Base-by-base conservation (phyloP, 1,140 invertebrate genomes). In the Nephotettix cincticeps region DNA sequence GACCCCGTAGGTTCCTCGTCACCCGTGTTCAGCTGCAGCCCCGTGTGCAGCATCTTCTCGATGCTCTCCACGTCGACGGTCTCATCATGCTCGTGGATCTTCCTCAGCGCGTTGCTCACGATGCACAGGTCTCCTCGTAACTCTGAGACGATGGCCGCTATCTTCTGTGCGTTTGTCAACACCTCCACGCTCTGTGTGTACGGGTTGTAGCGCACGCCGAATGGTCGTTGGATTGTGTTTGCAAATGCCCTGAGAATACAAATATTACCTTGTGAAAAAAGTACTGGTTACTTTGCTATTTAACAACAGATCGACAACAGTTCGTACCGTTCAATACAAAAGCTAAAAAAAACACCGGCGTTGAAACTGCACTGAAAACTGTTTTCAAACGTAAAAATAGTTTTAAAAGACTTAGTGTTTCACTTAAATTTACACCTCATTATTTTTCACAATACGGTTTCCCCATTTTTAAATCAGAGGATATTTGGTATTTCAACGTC, bases 161-260 rank as follows among this genome's bases (percentile, higher is more conserved):
- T 97, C 80, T 97, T 97, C 75, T 96, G 91, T 0, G 95, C 95
- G 80, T 96, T 98, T 78, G 97, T 98, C 4, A 99, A 83, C 0
- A 99, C 93, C 76, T 99, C 97, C 0, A 99, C 95, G 73, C 93
- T 95, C 80, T 98, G 95, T 0, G 98, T 99, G 78, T 99, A 99
- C 0, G 98, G 95, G 82, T 99, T 99, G 82, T 99, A 99, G 0
- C 97, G 91, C 0, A 99, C 90, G 0, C 94, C 95, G 79, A 99
- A 99, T 0, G 97, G 96, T 13, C 96, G 88, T 76, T 97, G 93
- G 78, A 99, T 99, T 72, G 90, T 93, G 56, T 90, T 89, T 0
- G 97, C 97, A 82, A 94, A 99, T 27, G 90, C 88, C 74, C 97
- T 99, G 79, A n/a, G n/a, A n/a, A n/a, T n/a, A n/a, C n/a, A n/a